Conservation (phyloP, 92 coral and sea anemone species). For the Epizoanthus stellaris region DNA sequence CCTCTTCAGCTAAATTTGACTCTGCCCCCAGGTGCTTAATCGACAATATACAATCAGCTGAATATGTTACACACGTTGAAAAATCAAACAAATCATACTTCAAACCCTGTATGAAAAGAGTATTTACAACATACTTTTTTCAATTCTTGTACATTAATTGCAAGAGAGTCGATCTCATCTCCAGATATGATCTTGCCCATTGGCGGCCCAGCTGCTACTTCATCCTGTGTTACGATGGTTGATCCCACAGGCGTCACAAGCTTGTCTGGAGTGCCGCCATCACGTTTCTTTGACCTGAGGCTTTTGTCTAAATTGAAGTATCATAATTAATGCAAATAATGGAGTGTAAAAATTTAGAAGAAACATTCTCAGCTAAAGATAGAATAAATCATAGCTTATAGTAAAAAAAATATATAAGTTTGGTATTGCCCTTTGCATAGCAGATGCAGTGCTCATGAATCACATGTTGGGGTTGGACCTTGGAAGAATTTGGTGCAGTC, state of each 20-base stretch:
- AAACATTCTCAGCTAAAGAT: too few relatives aligned
- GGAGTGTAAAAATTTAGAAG: neutral
- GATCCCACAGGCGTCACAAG: conserved; percentile 88
- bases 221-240: conserved; percentile 74
- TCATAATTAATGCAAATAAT: neutral
- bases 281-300: conserved; percentile 77
- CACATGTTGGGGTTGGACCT: too few relatives aligned
- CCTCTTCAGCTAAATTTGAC: too few relatives aligned
- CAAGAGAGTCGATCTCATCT: conserved; percentile 93
- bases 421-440: too few relatives aligned
- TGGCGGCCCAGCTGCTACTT: conserved; percentile 58
- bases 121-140: conserved; percentile 64
- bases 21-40: too few relatives aligned
- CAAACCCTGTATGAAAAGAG: neutral
- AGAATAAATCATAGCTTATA: too few relatives aligned
- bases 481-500: too few relatives aligned
- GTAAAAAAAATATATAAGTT: too few relatives aligned
- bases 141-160: conserved; percentile 85
- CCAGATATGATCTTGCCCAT: conserved; percentile 84
- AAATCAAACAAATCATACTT: neutral
- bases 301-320: conserved; percentile 61
- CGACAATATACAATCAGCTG: too few relatives aligned
- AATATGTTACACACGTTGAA: too few relatives aligned
- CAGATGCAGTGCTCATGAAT: too few relatives aligned
- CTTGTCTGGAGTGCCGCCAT: conserved; percentile 97